Evolutionary conservation across 1,140 invertebrate genomes (phyloP).

Genomic region (Pseudomyrmex cubaensis): DNA sequence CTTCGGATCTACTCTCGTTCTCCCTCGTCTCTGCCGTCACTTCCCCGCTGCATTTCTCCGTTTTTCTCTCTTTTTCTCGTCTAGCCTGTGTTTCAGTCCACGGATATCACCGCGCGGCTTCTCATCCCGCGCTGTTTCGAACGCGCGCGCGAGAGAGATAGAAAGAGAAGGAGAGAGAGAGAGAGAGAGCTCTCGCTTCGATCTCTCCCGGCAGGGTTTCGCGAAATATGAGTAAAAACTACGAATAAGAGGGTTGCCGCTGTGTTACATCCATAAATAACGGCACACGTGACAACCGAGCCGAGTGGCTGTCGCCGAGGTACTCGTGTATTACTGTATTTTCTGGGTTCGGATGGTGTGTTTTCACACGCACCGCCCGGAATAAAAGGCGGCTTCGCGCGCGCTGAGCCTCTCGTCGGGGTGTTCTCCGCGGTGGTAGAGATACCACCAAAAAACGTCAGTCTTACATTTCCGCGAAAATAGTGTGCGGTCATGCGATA

Average conservation of each 20-base stretch:
- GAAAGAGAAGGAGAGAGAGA: too few species aligned
- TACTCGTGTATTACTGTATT: constrained; percentile 65
- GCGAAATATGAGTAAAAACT: constrained; percentile 82
- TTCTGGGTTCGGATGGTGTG: constrained; percentile 53
- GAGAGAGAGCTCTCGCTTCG: constrained; percentile 14
- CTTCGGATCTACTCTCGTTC: constrained; percentile 71
- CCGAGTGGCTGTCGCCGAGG: constrained; percentile 71
- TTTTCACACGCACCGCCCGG: constrained; percentile 50
- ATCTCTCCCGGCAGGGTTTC: constrained; percentile 62
- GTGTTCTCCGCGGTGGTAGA: constrained; percentile 7
- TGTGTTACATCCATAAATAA: constrained; percentile 81
- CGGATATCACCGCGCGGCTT: constrained; percentile 73
- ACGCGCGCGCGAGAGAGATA: constrained; percentile 15
- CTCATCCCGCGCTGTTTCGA: constrained; percentile 62
- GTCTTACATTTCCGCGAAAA: constrained; percentile 33
- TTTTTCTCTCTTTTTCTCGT: constrained; percentile 68
- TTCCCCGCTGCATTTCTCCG: constrained; percentile 17
- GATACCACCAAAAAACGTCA: constrained; percentile 32
- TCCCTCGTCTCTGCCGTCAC: background rate
- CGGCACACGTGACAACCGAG: constrained; percentile 77
- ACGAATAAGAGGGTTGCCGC: constrained; percentile 82
- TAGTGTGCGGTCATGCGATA: background rate
- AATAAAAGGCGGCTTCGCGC: constrained; percentile 47
- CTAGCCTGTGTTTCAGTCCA: constrained; percentile 68
- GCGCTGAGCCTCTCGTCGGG: constrained; percentile 45